Evolutionary conservation across 1,140 invertebrate species (phyloP), one percentile per base, ranked within the genome.

Genomic region (Sycophaga agraensis): DNA sequence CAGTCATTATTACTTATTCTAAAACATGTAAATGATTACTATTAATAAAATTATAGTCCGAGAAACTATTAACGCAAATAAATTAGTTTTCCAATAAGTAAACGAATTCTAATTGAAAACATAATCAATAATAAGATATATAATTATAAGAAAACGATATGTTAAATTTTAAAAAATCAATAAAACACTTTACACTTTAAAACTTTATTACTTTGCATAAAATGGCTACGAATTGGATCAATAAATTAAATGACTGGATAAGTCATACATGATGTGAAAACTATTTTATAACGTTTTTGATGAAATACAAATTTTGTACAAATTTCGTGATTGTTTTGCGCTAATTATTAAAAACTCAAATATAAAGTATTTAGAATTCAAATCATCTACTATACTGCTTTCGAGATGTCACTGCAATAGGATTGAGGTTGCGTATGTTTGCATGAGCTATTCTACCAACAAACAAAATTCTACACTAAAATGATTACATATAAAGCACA

Each of bases 1-100:
- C 78, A 26, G 90, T 89, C 91, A 93, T 93, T 73, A 74, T 85
- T 69, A 49, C 55, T 48, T 7, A 71, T 63, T 59, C 72, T 76
- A 53, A 39, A 39, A 39, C 22, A 46, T 37, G n/a, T 26, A 48
- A 14, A 48, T n/a, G 3, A 53, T 40, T n/a, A 39, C n/a, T n/a
- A n/a, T n/a, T n/a, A n/a, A n/a, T n/a, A n/a, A n/a, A n/a, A n/a
- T n/a, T n/a, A n/a, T n/a, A n/a, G n/a, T n/a, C n/a, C n/a, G n/a
- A n/a, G n/a, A n/a, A n/a, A n/a, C n/a, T 22, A 17, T 35, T 35
- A 4, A 34, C 8, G 4, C 4, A 50, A 46, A 46, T 14, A 26
- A 35, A 39, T 16, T 22, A 53, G 34, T 46, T n/a, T n/a, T n/a
- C n/a, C n/a, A n/a, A n/a, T n/a, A n/a, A n/a, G n/a, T n/a, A n/a